Conservation (phyloP, 2,888 invertebrate species). For the Pegoplata infirma region DNA sequence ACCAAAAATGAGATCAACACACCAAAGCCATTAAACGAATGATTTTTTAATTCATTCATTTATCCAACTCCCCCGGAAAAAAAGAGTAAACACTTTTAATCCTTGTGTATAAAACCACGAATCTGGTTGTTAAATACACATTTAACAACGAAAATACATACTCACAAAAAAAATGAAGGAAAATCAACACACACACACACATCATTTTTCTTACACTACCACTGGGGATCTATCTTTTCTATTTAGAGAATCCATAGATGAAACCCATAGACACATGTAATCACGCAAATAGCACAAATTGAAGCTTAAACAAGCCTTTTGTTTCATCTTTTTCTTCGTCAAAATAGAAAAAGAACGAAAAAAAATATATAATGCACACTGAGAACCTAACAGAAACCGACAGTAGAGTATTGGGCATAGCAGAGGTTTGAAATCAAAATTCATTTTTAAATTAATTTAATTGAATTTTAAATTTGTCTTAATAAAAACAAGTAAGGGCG, state of each 20-base stretch:
- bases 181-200: slow-evolving; percentile 2
- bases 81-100: slow-evolving; percentile 23
- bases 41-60: slow-evolving; percentile 5
- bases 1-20: slow-evolving; percentile 25
- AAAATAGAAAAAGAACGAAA: neutral
- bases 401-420: neutral
- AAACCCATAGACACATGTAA: slow-evolving; percentile 58
- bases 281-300: slow-evolving; percentile 62
- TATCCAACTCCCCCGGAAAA: slow-evolving; percentile 2
- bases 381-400: neutral
- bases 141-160: slow-evolving; percentile 9
- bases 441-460: neutral
- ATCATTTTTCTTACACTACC: slow-evolving; percentile 35
- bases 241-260: slow-evolving; percentile 31
- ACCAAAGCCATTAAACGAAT: slow-evolving; percentile 34
- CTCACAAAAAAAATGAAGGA: neutral
- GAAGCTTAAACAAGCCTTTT: slow-evolving; percentile 61
- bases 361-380: no score
- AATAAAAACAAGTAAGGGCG: no score
- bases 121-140: slow-evolving; percentile 48
- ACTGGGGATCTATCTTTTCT: slow-evolving; percentile 43
- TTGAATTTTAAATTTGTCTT: no score
- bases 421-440: neutral
- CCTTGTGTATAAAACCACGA: slow-evolving; percentile 46
- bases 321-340: slow-evolving; percentile 34